Percentiles rank a stretch among this genome's conserved stretches.
phyloP scores from a whole-genome alignment of 2,797 vertebrate species.

The Zalophus californianus region DNA sequence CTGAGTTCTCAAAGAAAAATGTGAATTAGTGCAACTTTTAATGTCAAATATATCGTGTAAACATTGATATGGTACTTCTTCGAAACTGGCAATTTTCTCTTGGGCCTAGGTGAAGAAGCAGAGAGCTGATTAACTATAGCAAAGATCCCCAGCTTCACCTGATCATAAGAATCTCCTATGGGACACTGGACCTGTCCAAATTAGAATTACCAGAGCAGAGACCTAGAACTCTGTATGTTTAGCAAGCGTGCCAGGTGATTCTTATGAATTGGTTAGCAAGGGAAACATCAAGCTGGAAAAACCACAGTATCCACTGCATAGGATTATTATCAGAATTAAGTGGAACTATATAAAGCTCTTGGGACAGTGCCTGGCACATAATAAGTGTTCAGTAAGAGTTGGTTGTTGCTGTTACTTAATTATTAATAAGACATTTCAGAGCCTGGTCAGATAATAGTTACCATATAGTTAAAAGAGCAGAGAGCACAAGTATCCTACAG shows the following conservation, averaged over 20 bases:
- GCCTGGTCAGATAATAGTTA: neutral
- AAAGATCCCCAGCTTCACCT: neutral
- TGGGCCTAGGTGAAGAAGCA: neutral
- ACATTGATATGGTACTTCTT: neutral
- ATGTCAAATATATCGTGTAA: conserved; percentile 3
- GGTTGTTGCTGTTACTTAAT: neutral
- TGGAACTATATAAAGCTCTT: conserved; percentile 1
- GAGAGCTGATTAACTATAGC: neutral
- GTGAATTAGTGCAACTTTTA: neutral
- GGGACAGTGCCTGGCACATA: conserved; percentile 30
- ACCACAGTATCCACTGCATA: neutral
- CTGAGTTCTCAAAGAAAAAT: conserved; percentile 51
- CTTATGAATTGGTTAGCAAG: neutral
- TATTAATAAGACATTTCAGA: conserved; percentile 38
- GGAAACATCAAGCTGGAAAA: conserved; percentile 45
- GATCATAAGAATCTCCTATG: neutral
- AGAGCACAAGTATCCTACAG: neutral
- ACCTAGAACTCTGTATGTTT: neutral
- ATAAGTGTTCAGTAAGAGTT: conserved; percentile 16
- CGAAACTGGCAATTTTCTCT: neutral
- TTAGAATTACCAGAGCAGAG: neutral
- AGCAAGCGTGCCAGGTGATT: neutral
- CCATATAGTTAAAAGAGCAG: neutral
- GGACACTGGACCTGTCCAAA: neutral
- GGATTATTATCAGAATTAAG: conserved; percentile 20